Base-by-base conservation (phyloP, 2,113 vertebrate species). In the Serilophus lunatus region DNA sequence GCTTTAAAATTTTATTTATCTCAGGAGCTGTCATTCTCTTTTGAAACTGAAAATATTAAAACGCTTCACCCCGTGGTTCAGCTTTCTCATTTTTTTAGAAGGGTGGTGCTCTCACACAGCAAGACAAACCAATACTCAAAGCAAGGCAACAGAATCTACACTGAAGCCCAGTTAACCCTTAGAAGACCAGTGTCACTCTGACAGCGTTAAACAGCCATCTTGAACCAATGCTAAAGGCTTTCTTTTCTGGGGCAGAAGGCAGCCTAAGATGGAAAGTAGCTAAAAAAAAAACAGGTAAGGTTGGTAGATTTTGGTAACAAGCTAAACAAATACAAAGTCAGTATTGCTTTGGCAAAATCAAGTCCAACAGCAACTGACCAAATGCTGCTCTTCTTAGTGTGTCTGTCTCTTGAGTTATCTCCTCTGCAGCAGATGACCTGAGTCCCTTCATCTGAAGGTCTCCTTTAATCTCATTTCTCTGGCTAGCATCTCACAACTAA, bases 1-100 rank as follows among this genome's bases (percentile, higher is more conserved):
- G 54, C 31, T 94, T 95, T 66, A 95, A 93, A 95, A 77, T 94
- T 92, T 96, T 72, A 95, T 88, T 91, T 76, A 35, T 77, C 88
- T 87, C 83, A 80, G 86, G 72, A 87, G 65, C 70, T 93, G 92
- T 92, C 88, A 81, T 68, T 93, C 80, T 82, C 65, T 77, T 95
- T 53, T 75, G 47, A 96, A 94, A 95, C 3, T 71, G 82, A 86
- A 95, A 92, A 89, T 56, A 94, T 5, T 20, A 83, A 79, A 94
- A 89, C 79, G 33, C 44, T 50, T 92, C 76, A 81, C 76, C 69
- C 59, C 40, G 53, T 44, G 51, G 35, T 47, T 91, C 69, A 65
- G 42, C 35, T 49, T 44, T 66, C 25, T 11, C 47, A 6, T 44
- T 70, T 90, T 80, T 88, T 20, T 6, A 65, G 38, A 76, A 84